Evolutionary conservation across 2,797 vertebrate species (phyloP).

Genomic region (Gymnocypris eckloni): DNA sequence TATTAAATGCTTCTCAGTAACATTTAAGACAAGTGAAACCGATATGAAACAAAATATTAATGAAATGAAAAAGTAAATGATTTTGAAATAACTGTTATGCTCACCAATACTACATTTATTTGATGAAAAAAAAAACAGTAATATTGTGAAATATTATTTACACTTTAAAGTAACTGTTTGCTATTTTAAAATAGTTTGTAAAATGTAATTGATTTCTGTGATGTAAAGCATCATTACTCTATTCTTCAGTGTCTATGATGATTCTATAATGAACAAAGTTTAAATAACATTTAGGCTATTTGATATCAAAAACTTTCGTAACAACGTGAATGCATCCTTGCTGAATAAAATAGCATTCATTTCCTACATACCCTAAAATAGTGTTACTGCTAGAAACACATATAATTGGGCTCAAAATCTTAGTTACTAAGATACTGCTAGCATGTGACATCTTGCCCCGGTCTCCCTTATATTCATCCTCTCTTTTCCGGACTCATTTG

Average conservation of each 20-base stretch:
- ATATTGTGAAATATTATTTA: background rate
- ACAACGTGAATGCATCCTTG: background rate
- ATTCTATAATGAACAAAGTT: background rate
- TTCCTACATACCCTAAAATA: background rate
- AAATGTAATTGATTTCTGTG: background rate
- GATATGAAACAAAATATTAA: background rate
- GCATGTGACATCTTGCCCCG: background rate
- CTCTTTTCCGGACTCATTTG: slow-evolving; percentile 4
- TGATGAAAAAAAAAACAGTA: background rate
- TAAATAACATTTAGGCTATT: background rate
- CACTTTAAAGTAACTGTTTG: background rate
- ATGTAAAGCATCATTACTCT: background rate
- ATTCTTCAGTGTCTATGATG: background rate
- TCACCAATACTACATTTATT: background rate
- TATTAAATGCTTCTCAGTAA: background rate
- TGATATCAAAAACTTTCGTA: too few species aligned
- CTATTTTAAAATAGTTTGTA: background rate
- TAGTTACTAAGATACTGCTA: background rate
- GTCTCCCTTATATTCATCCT: background rate
- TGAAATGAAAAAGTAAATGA: background rate
- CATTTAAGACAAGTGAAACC: background rate
- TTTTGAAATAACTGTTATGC: background rate
- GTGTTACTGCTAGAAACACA: background rate
- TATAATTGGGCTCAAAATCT: background rate
- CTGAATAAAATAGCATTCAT: too few species aligned